Evolutionary conservation across 2,888 invertebrate genomes (phyloP).

Genomic region (Mythimna lalbum): DNA sequence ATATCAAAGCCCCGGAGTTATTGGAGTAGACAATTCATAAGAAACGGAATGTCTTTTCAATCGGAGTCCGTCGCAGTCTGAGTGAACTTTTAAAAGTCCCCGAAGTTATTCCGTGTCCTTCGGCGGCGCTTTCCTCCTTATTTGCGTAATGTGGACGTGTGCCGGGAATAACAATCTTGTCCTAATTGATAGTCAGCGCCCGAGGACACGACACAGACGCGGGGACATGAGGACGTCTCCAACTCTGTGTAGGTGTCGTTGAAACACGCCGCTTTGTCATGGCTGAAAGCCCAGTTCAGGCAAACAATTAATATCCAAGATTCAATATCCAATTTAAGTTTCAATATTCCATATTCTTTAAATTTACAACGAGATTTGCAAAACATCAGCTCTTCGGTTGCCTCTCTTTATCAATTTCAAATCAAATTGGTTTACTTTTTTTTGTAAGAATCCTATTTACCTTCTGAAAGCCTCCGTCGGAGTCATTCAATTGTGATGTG

Average conservation of each 20-base stretch:
- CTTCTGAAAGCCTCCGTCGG: constrained; percentile 20
- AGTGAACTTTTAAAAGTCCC: constrained; percentile 53
- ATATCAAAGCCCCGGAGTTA: constrained; percentile 40
- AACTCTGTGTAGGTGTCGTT: constrained; percentile 14
- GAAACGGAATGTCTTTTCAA: constrained; percentile 60
- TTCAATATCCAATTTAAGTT: neutral
- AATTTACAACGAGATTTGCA: constrained; percentile 1
- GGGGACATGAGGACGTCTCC: constrained; percentile 22
- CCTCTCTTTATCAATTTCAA: constrained; percentile 38
- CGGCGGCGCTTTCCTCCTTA: constrained; percentile 57
- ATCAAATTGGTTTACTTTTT: constrained; percentile 39
- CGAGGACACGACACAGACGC: constrained; percentile 3
- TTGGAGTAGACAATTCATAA: constrained; percentile 47
- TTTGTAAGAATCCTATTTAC: constrained; percentile 31
- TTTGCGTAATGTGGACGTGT: constrained; percentile 65
- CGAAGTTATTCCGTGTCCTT: constrained; percentile 61
- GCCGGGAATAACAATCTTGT: constrained; percentile 62
- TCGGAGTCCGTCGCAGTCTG: constrained; percentile 42
- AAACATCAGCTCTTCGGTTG: constrained; percentile 3
- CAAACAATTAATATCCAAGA: neutral
- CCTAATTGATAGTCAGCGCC: constrained; percentile 59
- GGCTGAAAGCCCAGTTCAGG: neutral
- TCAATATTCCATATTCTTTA: neutral
- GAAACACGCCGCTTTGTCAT: neutral
- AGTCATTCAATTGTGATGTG: constrained; percentile 43